Percentiles rank a stretch among this genome's conserved stretches.
Conservation (phyloP, 2,888 invertebrate species). For the Carpatolechia fugitivella region DNA sequence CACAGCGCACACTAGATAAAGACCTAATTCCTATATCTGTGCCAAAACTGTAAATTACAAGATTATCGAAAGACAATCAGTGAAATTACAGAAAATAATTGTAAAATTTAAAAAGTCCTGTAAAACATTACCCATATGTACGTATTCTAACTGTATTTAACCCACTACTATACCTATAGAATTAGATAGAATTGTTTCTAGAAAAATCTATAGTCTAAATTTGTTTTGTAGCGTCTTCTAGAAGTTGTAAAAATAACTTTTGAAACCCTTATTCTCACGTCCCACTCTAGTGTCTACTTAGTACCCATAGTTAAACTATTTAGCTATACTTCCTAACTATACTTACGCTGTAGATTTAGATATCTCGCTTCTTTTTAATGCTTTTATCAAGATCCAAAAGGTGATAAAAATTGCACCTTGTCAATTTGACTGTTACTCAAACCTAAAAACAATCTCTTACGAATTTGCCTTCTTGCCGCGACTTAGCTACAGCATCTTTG, state of each 20-base stretch:
- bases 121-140: constrained; percentile 22
- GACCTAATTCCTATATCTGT: constrained; percentile 61
- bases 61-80: constrained; percentile 43
- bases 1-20: constrained; percentile 24
- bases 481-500: too few species aligned
- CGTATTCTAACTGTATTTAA: constrained; percentile 13
- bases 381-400: background rate
- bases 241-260: constrained; percentile 66
- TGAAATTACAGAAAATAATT: constrained; percentile 31
- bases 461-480: too few species aligned
- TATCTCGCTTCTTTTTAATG: background rate
- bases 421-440: too few species aligned
- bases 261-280: constrained; percentile 74
- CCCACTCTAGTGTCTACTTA: constrained; percentile 59
- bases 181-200: constrained; percentile 49
- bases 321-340: constrained; percentile 16
- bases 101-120: constrained; percentile 14
- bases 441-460: too few species aligned
- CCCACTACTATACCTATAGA: constrained; percentile 27
- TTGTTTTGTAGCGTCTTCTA: constrained; percentile 50
- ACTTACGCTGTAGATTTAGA: constrained; percentile 16
- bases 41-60: constrained; percentile 54
- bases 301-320: constrained; percentile 8
- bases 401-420: too few species aligned
- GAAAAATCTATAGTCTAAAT: constrained; percentile 54